phyloP scores from a whole-genome alignment of 2,113 vertebrate species.

The Pelecanoides urinatrix region DNA sequence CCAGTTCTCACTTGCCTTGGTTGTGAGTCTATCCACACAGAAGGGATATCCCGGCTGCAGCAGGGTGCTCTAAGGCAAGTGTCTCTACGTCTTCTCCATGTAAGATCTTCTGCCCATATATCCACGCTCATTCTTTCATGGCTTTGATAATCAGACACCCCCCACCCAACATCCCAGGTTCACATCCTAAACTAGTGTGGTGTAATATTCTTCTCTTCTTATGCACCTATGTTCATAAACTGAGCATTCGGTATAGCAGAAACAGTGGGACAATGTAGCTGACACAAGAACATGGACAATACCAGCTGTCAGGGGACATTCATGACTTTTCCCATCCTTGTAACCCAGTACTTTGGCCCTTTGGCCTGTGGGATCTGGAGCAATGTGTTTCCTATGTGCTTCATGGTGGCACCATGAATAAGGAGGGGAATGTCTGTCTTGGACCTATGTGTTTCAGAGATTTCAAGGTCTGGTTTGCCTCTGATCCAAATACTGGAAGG shows the following conservation, averaged over 20 bases:
- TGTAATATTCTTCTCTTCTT: neutral
- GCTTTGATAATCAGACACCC: neutral
- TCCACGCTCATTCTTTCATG: neutral
- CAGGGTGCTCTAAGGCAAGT: neutral
- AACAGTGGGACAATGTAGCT: neutral
- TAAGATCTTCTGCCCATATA: neutral
- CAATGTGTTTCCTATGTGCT: neutral
- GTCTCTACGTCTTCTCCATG: neutral
- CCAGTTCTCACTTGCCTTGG: neutral
- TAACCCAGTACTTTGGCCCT: neutral
- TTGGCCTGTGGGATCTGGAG: neutral
- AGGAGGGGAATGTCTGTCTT: neutral
- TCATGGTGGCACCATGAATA: neutral
- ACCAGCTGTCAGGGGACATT: neutral
- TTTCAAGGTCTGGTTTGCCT: neutral
- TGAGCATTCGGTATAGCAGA: neutral
- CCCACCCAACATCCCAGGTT: neutral
- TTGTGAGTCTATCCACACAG: neutral
- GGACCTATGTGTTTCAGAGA: neutral
- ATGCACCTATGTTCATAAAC: neutral
- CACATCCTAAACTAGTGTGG: neutral
- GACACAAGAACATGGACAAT: neutral
- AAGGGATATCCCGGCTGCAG: neutral
- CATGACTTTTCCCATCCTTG: neutral
- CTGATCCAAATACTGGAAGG: neutral